Evolutionary conservation across 2,113 vertebrate species (phyloP).

Genomic region (Mustela lutreola): DNA sequence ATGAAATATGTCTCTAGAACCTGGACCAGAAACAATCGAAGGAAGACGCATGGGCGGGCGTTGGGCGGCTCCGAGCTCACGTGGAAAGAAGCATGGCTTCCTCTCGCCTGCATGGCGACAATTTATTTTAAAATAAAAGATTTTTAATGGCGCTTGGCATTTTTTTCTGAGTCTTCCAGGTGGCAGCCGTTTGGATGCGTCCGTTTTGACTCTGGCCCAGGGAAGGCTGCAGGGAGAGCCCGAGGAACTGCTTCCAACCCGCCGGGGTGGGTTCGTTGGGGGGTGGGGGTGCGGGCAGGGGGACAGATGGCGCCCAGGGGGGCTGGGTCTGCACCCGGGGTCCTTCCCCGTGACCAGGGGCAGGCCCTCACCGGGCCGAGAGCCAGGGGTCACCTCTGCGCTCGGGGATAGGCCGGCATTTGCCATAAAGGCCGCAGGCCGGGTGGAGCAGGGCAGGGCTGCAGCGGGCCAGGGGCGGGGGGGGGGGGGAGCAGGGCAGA

Average conservation of each 20-base stretch:
- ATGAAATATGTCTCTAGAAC: constrained; percentile 63
- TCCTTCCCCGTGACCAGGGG: too few relatives aligned
- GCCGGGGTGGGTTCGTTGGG: fast-evolving
- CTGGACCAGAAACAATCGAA: constrained; percentile 69
- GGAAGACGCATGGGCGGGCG: constrained; percentile 53
- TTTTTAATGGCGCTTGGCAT: constrained; percentile 72
- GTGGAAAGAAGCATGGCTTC: constrained; percentile 55
- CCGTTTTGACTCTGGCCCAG: background rate
- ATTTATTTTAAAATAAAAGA: constrained; percentile 75
- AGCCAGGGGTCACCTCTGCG: too few relatives aligned
- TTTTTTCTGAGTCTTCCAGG: constrained; percentile 52
- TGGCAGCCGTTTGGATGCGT: constrained; percentile 68
- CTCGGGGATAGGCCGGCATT: background rate
- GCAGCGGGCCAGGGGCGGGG: too few relatives aligned
- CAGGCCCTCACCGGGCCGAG: too few relatives aligned
- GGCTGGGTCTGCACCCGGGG: too few relatives aligned
- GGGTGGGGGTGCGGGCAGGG: background rate
- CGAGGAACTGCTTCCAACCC: background rate
- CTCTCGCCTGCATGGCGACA: constrained; percentile 31
- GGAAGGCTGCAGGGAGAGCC: background rate
- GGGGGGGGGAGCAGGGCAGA: background rate
- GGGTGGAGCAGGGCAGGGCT: too few relatives aligned
- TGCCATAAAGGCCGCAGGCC: background rate
- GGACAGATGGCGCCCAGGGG: too few relatives aligned
- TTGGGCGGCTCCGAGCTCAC: constrained; percentile 57